A percentile compares a stretch with the other conserved stretches of the same genome.
Evolutionary conservation across 2,113 vertebrate genomes (phyloP).

Genomic region (Alexandromys fortis): DNA sequence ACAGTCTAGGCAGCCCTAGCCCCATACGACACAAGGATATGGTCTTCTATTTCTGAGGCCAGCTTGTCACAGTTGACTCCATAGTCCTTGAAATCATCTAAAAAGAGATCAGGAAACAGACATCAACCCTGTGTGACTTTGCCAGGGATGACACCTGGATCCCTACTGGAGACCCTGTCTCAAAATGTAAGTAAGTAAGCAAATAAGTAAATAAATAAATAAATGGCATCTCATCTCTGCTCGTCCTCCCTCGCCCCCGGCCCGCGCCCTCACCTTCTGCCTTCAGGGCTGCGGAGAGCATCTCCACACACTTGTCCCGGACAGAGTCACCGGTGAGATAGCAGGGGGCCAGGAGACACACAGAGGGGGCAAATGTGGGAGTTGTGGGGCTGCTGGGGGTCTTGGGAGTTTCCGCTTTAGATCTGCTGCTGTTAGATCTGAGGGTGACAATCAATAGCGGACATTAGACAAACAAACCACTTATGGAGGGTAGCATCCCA

Average conservation of each 20-base stretch:
- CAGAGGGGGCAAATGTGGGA: slow-evolving; percentile 84
- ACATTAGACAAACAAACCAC: neutral
- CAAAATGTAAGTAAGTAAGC: neutral
- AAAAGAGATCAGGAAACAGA: slow-evolving; percentile 8
- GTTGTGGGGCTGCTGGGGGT: slow-evolving; percentile 91
- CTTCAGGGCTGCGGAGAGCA: slow-evolving; percentile 93
- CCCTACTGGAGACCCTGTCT: neutral
- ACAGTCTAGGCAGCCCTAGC: neutral
- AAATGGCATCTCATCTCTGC: neutral
- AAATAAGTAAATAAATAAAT: neutral
- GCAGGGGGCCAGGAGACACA: slow-evolving; percentile 86
- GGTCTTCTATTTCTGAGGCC: slow-evolving; percentile 96
- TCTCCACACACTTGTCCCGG: slow-evolving; percentile 97
- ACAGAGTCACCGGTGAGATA: slow-evolving; percentile 93
- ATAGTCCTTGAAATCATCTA: slow-evolving; percentile 94
- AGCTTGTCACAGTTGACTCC: slow-evolving; percentile 94
- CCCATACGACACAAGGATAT: slow-evolving; percentile 90
- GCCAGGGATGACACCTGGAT: neutral
- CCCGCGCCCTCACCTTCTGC: slow-evolving; percentile 88
- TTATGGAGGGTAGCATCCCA: neutral
- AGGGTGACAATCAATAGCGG: neutral
- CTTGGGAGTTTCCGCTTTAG: slow-evolving; percentile 87
- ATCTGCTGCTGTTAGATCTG: slow-evolving; percentile 87
- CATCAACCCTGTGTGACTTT: neutral
- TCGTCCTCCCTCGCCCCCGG: rapidly evolving